Evolutionary conservation across 2,888 invertebrate genomes (phyloP), one percentile per base, ranked within the genome.

Genomic region (Plebejus melissa): DNA sequence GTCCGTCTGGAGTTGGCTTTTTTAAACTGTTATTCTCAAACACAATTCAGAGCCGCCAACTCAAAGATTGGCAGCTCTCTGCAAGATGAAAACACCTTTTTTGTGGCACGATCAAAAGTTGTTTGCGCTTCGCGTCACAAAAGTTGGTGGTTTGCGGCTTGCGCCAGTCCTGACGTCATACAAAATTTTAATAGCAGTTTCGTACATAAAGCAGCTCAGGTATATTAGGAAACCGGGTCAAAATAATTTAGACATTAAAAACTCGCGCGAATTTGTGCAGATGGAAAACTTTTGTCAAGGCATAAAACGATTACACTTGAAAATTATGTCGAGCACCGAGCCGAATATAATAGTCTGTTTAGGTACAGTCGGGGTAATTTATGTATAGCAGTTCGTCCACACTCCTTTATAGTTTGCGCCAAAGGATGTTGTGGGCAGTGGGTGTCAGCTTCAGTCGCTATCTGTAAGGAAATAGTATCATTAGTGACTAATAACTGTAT

Each of bases 221-320:
- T 16, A 41, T 22, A n/a, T 22, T 70, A 41, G 70, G 41, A 41
- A 65, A 41, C 32, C 50, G 50, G 72, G 72, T 72, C 72, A 72
- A 72, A 72, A 72, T 72, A 72, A 72, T 72, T 72, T 50, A 54
- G 54, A 28, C 72, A 32, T 72, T 72, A 32, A 41, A 54, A 72
- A 72, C 16, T 72, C 50, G 11, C 71, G 71, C 50, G 32, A 28
- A 32, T 32, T 54, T 32, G 50, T 28, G 32, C 54, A 71, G 11
- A 46, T 22, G n/a, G 46, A 71, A 71, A 41, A 46, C 71, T 41
- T 71, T 71, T 41, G 41, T 41, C 46, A 71, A 7, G 41, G 22
- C 41, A 71, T 71, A 22, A 71, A 72, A 72, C 28, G 72, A 72
- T 70, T 70, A 70, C 38, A 41, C 38, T 70, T 41, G 41, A 41